Evolutionary conservation across 2,113 vertebrate genomes (phyloP), one percentile per base, ranked within the genome.

Genomic region (Gallinago undulata): DNA sequence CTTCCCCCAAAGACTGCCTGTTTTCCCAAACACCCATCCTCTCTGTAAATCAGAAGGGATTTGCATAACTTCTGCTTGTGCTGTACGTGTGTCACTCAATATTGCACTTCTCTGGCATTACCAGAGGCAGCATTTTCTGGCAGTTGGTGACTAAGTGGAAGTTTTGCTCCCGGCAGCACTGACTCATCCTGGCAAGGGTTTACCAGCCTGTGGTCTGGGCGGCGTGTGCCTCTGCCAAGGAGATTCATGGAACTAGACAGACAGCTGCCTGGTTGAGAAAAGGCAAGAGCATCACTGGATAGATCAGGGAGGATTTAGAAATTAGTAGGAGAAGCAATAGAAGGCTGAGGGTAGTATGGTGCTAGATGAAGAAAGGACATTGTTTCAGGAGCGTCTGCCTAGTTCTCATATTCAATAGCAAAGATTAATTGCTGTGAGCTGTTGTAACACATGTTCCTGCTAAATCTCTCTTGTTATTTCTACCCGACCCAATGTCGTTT

Each of bases 371-470:
- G 43, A 76, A 83, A 62, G 11, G 72, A 60, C 11, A 4, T 39
- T n/a, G 15, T 83, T 84, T 89, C 76, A 67, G 55, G 37, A 90
- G n/a, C 14, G n/a, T 70, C 72, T 92, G 85, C 55, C 37, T 55
- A 19, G 30, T 60, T 85, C 47, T 84, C 16, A 7, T 55, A 37
- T 30, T 84, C 56, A 35, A 11, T 21, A 93, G 43, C 25, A 48
- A 85, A 93, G 56, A 81, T 84, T 56, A 77, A 90, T 70, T 94
- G 24, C 64, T 51, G 23, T 47, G 72, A 89, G 41, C 55, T 63
- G 76, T 78, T 68, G 14, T 10, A 92, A 47, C 63, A 60, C 30
- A 9, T 53, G 47, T 48, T 94, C 33, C 41, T 88, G 33, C 39
- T 63, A 11, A 68, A 47, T 12, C 9, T 67, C 21, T 63, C 28